Evolutionary conservation across 23 tunicate genomes (phyloP), one percentile per base, ranked within the genome.

Genomic region (Ascidia mentula): DNA sequence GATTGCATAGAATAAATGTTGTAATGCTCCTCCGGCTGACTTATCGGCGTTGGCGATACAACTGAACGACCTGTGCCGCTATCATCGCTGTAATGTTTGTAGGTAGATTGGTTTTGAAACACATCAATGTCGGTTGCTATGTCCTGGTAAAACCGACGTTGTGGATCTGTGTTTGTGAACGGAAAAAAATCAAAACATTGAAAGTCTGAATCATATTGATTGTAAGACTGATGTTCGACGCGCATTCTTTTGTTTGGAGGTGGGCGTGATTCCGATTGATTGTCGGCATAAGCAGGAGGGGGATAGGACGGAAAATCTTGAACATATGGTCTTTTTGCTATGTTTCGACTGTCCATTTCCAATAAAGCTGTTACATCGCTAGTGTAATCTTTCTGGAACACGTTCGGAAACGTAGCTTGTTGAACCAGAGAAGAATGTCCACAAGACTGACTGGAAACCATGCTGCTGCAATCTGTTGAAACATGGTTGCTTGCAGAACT

Each of bases 251-350:
- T 71, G 15, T 36, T 30, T 5, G 77, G 77, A 0, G 85, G 77
- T 4, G 85, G 71, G 32, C 39, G 36, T 71, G 18, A 20, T 1
- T 36, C 45, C 18, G 12, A 3, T 28, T 9, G 75, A 31, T 45
- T 34, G 69, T 84, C 87, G 37, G 36, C 59, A 75, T 84, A 84
- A 15, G 81, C 36, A 2, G 87, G 87, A 0, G 87, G 87, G n/a
- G 81, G 73, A 45, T 74, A 75, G 35, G 77, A 38, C 0, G 87
- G 81, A 26, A 46, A 20, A 32, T 73, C 79, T 3, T 71, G 18
- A 6, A 40, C 31, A 53, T 82, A 82, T 6, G 20, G 22, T 20
- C 79, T 59, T 46, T 82, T 82, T 18, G 18, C 9, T 4, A 46
- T 39, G 26, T 28, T 26, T 2, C 39, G 78, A 38, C 38, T 6